Conservation (phyloP, 2,888 invertebrate genomes). For the Chloroclysta siterata region DNA sequence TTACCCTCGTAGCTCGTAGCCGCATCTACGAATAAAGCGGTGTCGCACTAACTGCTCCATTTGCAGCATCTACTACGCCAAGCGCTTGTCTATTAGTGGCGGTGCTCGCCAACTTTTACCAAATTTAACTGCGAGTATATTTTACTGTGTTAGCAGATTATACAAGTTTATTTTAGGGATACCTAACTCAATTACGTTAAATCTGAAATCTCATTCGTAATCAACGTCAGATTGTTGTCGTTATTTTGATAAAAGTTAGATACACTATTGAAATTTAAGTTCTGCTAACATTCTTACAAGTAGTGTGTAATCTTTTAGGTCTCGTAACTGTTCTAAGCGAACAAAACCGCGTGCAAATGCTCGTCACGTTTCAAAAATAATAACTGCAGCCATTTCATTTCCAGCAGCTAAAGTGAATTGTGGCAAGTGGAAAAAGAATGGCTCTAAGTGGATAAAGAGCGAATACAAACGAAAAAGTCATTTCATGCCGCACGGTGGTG, state of each 20-base stretch:
- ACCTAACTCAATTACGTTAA: no score
- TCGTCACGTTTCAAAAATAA: constrained; percentile 11
- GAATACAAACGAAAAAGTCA: constrained; percentile 84
- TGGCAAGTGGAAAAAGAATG: constrained; percentile 83
- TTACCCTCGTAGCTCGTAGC: constrained; percentile 40
- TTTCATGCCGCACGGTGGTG: constrained; percentile 80
- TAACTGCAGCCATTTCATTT: constrained; percentile 16
- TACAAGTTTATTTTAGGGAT: neutral
- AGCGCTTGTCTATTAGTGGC: constrained; percentile 31
- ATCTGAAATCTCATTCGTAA: no score
- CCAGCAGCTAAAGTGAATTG: constrained; percentile 79
- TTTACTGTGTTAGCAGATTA: neutral
- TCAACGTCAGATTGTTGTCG: no score
- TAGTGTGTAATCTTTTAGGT: neutral
- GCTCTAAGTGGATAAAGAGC: constrained; percentile 84
- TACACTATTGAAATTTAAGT: no score
- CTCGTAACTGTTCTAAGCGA: constrained; percentile 41
- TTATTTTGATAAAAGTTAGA: no score
- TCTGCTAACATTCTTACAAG: neutral
- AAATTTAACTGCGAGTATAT: constrained; percentile 1
- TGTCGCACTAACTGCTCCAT: constrained; percentile 34
- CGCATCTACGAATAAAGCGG: constrained; percentile 36
- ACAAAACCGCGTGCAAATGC: constrained; percentile 47
- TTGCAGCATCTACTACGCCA: constrained; percentile 36
- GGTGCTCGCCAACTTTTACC: constrained; percentile 32